A percentile compares a stretch with the other conserved stretches of the same genome.
These are phyloP conservation scores for Charina bottae DNA, from an alignment of 2,113 vertebrate genomes.

Conservation along the genomic window DNA sequence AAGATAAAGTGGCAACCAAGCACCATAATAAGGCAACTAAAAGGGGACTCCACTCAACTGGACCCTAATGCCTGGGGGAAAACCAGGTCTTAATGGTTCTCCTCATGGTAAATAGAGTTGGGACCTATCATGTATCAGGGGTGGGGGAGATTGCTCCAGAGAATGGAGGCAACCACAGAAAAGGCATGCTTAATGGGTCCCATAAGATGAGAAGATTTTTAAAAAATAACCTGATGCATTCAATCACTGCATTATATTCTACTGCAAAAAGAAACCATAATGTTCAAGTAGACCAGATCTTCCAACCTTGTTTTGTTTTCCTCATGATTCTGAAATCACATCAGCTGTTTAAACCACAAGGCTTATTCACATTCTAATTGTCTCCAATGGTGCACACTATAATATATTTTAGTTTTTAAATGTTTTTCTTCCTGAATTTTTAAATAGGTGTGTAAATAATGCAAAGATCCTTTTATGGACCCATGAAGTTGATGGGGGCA, in stretches of 20 bases:
- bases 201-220: background rate
- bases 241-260: background rate
- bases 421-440: conserved; percentile 18
- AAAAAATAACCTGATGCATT: background rate
- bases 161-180: background rate
- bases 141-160: background rate
- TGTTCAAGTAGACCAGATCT: background rate
- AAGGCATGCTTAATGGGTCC: background rate
- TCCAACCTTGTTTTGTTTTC: conserved; percentile 5
- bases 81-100: background rate
- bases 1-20: background rate
- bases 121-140: background rate
- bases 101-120: background rate
- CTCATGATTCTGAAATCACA: background rate
- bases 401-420: background rate
- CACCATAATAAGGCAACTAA: background rate
- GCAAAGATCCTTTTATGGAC: conserved; percentile 6
- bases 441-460: background rate
- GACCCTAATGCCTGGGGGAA: background rate
- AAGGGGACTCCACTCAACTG: background rate
- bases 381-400: background rate
- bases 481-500: background rate
- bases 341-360: conserved; percentile 29
- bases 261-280: background rate
- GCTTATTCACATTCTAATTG: conserved; percentile 15